Percentiles rank a stretch among this genome's conserved stretches.
Conservation (phyloP, 2,888 invertebrate genomes). For the Sarcophaga variegata region DNA sequence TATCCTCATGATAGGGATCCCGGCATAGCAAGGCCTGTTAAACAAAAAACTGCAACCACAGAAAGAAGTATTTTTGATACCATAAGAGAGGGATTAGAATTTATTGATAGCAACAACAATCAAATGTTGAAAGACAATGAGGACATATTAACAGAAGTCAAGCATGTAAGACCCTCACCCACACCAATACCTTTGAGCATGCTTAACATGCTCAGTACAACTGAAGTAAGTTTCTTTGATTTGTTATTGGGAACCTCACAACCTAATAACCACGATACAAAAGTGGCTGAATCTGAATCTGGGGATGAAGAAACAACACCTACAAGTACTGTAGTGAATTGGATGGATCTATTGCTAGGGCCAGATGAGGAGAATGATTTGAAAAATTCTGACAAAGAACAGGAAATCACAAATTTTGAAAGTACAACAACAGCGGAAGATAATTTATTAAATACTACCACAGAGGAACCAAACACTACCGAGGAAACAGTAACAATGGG, state of each 20-base stretch:
- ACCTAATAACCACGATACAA: conserved; percentile 32
- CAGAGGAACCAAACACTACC: conserved; percentile 20
- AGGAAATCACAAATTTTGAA: conserved; percentile 70
- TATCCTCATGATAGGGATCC: conserved; percentile 78
- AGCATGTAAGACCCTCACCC: conserved; percentile 53
- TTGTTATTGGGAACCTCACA: conserved; percentile 76
- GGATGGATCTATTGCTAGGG: conserved; percentile 77
- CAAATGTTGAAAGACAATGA: conserved; percentile 76
- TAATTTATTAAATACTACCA: conserved; percentile 36
- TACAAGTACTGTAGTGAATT: conserved; percentile 72
- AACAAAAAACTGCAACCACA: conserved; percentile 66
- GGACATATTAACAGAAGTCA: conserved; percentile 68
- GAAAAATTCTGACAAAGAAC: conserved; percentile 1
- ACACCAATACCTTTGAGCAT: conserved; percentile 52
- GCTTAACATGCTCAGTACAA: conserved; percentile 60
- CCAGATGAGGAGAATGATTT: conserved; percentile 75
- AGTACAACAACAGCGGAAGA: conserved; percentile 59
- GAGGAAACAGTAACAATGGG: conserved; percentile 25
- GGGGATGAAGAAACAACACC: conserved; percentile 69
- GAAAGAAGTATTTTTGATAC: conserved; percentile 80
- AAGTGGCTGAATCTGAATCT: conserved; percentile 33
- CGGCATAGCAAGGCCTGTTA: conserved; percentile 62
- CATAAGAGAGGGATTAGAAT: conserved; percentile 79
- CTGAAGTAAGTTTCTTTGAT: conserved; percentile 77
- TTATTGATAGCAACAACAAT: conserved; percentile 79